Conservation (phyloP, 2,888 invertebrate species). For the Apamea epomidion region DNA sequence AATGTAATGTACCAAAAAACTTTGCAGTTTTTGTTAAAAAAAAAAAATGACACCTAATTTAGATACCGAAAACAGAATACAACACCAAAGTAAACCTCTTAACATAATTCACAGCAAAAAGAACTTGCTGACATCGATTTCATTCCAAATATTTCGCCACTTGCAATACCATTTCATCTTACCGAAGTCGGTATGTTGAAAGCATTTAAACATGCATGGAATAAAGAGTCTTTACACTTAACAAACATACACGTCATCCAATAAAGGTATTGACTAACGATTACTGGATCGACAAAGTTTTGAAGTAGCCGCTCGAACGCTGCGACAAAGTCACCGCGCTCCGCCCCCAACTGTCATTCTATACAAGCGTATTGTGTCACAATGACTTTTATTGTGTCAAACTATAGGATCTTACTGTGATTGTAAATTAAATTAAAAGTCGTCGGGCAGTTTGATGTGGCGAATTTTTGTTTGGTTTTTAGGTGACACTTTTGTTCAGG, state of each 20-base stretch:
- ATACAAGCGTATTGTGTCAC: slow-evolving; percentile 42
- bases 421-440: slow-evolving; percentile 79
- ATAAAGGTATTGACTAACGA: slow-evolving; percentile 69
- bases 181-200: slow-evolving; percentile 64
- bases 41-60: slow-evolving; percentile 15
- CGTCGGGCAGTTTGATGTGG: slow-evolving; percentile 85
- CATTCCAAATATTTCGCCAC: slow-evolving; percentile 65
- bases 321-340: slow-evolving; percentile 74
- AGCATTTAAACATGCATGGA: slow-evolving; percentile 67
- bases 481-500: slow-evolving; percentile 65
- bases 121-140: slow-evolving; percentile 50
- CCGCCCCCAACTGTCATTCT: slow-evolving; percentile 72
- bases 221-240: slow-evolving; percentile 66
- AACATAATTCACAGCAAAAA: slow-evolving; percentile 41
- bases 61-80: slow-evolving; percentile 1
- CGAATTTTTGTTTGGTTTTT: slow-evolving; percentile 87
- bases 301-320: slow-evolving; percentile 66
- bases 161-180: slow-evolving; percentile 53
- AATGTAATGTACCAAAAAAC: too few species aligned
- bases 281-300: slow-evolving; percentile 70
- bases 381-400: slow-evolving; percentile 54
- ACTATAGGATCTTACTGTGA: slow-evolving; percentile 41
- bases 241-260: slow-evolving; percentile 73
- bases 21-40: not conserved
- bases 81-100: slow-evolving; percentile 21